Base-by-base conservation (phyloP, 2,888 invertebrate species). In the Plagodis dolabraria region DNA sequence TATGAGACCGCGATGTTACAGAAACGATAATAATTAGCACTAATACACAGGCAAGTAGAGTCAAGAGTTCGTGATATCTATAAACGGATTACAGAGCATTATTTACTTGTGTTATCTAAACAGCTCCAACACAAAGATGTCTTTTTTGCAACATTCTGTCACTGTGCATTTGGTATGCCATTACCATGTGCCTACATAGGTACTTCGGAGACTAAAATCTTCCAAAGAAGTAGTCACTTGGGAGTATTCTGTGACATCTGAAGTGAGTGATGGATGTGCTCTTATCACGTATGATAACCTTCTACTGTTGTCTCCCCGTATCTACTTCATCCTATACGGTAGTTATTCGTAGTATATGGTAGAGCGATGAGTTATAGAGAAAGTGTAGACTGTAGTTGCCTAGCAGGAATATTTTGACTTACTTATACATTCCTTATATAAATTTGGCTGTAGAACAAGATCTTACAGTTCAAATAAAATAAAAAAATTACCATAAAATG, bases 261-360 rank as follows among this genome's bases (percentile, higher is more conserved):
- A 57, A 62, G 64, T 70, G 75, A 72, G 77, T 91, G 90, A 92
- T 91, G 87, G 92, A 92, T 92, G 85, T 72, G 83, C 77, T 84
- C 81, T 91, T 91, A 92, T 91, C 92, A 80, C 69, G 59, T 74
- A 71, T 86, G 91, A 91, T 92, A 92, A 91, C 91, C 91, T 87
- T 88, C 81, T 78, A 79, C 69, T 77, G 57, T 38, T 52, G 75
- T 75, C 75, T 73, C 72, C 76, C 76, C 76, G 72, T 67, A 66
- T 76, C 61, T 50, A 69, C 51, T 57, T 61, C 64, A 69, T 70
- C 70, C 74, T 47, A 63, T 55, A 57, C 64, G 12, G 59, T 49
- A 54, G 64, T n/a, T n/a, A n/a, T n/a, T n/a, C n/a, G n/a, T n/a
- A n/a, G n/a, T n/a, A n/a, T 55, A 57, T 65, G 12, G 59, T 49